A percentile compares a stretch with the other conserved stretches of the same genome.
These are phyloP conservation scores for Coranthus polyacanthus DNA, from an alignment of 2,797 vertebrate species.

Conservation along the genomic window DNA sequence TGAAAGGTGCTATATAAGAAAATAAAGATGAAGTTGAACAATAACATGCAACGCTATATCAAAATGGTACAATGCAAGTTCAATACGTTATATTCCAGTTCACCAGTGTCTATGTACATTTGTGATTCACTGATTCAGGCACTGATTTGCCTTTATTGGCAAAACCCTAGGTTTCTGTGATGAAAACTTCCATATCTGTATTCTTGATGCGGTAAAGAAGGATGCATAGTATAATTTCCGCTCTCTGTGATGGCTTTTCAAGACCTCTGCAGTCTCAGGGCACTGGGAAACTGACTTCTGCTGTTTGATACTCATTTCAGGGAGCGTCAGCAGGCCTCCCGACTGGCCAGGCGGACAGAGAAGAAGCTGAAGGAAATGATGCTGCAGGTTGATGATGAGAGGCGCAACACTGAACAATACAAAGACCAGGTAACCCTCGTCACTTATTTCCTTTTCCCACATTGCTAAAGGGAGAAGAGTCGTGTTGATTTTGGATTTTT, in stretches of 20 bases:
- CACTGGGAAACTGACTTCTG: too few species aligned
- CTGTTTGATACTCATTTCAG: slow-evolving; percentile 73
- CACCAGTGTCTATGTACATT: too few species aligned
- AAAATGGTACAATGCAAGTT: too few species aligned
- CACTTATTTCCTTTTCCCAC: not conserved
- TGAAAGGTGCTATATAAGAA: too few species aligned
- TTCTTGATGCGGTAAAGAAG: not conserved
- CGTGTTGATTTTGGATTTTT: not conserved
- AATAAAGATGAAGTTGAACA: too few species aligned
- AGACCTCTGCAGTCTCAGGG: too few species aligned
- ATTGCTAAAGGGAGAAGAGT: not conserved
- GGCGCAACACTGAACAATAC: slow-evolving; percentile 91
- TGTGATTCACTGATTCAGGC: too few species aligned
- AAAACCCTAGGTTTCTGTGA: not conserved
- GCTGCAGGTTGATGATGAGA: slow-evolving; percentile 95
- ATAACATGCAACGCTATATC: too few species aligned
- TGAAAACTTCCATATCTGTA: not conserved
- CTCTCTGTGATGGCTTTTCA: too few species aligned
- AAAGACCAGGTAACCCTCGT: slow-evolving; percentile 92
- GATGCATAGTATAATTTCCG: not conserved
- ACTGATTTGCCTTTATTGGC: too few species aligned
- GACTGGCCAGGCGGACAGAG: slow-evolving; percentile 89
- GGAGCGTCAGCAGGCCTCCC: slow-evolving; percentile 91
- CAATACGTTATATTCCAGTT: too few species aligned
- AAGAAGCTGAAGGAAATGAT: slow-evolving; percentile 95